phyloP scores from a whole-genome alignment of 2,888 invertebrate species.

The Mimumesa dahlbomi region DNA sequence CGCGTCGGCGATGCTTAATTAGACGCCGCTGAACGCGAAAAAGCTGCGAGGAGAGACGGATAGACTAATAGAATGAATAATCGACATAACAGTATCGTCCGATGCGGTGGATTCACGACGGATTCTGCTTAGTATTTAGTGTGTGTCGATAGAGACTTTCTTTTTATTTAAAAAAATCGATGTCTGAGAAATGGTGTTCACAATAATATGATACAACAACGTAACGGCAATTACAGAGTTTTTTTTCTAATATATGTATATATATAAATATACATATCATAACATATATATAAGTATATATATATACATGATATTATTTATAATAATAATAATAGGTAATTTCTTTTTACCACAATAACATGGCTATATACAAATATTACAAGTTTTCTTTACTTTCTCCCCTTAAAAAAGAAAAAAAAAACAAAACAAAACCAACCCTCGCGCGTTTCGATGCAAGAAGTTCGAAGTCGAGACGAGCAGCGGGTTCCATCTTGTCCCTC shows the following conservation, averaged over 20 bases:
- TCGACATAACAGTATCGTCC: conserved; percentile 28
- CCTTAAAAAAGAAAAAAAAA: too few relatives aligned
- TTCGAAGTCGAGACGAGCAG: conserved; percentile 7
- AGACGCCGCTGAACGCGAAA: conserved; percentile 27
- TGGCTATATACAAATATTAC: conserved; percentile 71
- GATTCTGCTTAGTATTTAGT: conserved; percentile 53
- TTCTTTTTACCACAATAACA: conserved; percentile 61
- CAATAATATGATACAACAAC: conserved; percentile 78
- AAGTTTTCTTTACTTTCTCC: conserved; percentile 44
- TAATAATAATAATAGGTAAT: conserved; percentile 60
- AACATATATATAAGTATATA: conserved; percentile 32
- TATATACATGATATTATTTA: conserved; percentile 51
- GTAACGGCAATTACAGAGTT: conserved; percentile 75
- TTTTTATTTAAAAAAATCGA: conserved; percentile 78
- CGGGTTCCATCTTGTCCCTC: conserved; percentile 2
- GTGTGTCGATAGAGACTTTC: conserved; percentile 65
- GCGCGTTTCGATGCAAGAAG: conserved; percentile 24
- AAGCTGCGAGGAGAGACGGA: not conserved
- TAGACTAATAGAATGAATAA: too few relatives aligned
- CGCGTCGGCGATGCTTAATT: not conserved
- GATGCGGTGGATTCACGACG: conserved; percentile 41
- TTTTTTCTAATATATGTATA: conserved; percentile 54
- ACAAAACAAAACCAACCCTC: conserved; percentile 27
- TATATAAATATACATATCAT: conserved; percentile 50
- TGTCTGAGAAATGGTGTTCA: conserved; percentile 79